These are phyloP conservation scores for Coluber constrictor DNA, from an alignment of 2,797 vertebrate species.

Conservation along the genomic window DNA sequence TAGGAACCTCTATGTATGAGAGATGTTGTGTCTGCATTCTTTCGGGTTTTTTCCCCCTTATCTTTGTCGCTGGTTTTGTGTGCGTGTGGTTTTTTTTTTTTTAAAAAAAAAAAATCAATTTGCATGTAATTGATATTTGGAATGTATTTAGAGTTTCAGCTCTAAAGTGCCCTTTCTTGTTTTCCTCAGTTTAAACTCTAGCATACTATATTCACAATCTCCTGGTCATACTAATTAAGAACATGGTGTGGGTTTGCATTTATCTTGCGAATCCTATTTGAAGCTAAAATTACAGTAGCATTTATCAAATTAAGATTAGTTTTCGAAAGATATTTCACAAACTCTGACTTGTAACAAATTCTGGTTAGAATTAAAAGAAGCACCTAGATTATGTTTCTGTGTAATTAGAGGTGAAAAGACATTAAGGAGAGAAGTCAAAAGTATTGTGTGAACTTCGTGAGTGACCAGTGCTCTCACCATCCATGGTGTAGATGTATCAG, in stretches of 20 bases:
- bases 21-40: not conserved
- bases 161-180: not conserved
- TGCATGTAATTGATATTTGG: not conserved
- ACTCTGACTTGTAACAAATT: not conserved
- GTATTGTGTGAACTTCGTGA: not conserved
- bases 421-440: not conserved
- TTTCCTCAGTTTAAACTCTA: not conserved
- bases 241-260: not conserved
- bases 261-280: not conserved
- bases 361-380: not conserved
- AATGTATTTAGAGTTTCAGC: not conserved
- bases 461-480: no score
- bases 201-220: not conserved
- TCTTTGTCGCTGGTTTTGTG: no score
- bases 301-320: not conserved
- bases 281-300: not conserved
- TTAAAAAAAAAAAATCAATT: not conserved
- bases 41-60: not conserved
- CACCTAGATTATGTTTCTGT: no score
- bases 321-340: not conserved
- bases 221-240: not conserved
- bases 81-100: not conserved
- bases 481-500: not conserved
- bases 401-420: not conserved
- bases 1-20: not conserved